Base-by-base conservation (phyloP, 2,888 invertebrate species). In the Labia minor region DNA sequence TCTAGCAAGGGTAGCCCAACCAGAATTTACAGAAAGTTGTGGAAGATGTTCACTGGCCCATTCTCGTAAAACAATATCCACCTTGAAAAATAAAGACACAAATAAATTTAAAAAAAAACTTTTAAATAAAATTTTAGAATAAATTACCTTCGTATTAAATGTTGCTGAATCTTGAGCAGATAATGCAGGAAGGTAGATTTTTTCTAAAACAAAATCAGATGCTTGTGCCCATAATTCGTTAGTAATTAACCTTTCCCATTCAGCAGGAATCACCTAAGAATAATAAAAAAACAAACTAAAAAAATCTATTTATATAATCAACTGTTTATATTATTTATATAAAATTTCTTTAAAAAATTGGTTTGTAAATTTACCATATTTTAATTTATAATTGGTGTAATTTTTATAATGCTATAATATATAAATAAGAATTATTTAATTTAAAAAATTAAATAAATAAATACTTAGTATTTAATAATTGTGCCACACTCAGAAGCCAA, bases 1-100 rank as follows among this genome's bases (percentile, higher is more conserved):
- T 70, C 83, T 81, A 74, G 87, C 84, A 21, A 95, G 78, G 0
- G 94, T 90, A 74, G 93, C 91, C 85, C 94, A 90, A 67, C 86
- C 92, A 65, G 89, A 86, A 77, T 91, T 89, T 1, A 95, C 90
- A 66, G 92, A 90, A 75, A 88, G 88, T 0, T 84, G 81, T 0
- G 98, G 96, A 66, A 99, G 80, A 65, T 88, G 89, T 69, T 89
- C 84, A 74, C 98, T 96, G 0, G 96, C 93, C 97, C 98, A 99
- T 73, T 96, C 92, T 69, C 93, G 88, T 14, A 99, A 82, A 76
- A 94, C 93, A 70, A 99, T 99, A 77, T 99, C 99, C 4, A 49
- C 49, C 49, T 49, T n/a, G 16, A 49, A 49, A 49, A 16, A n/a
- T n/a, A 49, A 49, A 49, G 16, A 49, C n/a, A 19, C 10, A 68